Percentiles rank a stretch among this genome's conserved stretches.
Evolutionary conservation across 2,797 vertebrate species (phyloP).

Genomic region (Gymnopithys bicolor): DNA sequence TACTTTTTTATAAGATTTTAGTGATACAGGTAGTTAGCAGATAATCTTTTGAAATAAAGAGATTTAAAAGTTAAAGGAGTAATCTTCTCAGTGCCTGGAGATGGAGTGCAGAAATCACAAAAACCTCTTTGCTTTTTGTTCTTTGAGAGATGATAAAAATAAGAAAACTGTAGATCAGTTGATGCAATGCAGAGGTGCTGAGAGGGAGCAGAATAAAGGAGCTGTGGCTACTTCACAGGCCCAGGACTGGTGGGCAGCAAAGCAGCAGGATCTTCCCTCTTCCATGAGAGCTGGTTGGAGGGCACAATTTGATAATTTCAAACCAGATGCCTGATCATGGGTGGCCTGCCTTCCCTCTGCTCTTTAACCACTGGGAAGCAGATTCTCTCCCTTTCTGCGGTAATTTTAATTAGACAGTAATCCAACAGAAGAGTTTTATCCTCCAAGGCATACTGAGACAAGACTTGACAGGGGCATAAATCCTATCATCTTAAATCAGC

Average conservation of each 20-base stretch:
- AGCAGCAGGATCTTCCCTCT: background rate
- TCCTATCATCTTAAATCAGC: background rate
- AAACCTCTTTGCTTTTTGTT: background rate
- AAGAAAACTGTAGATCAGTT: background rate
- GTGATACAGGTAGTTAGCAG: background rate
- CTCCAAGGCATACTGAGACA: background rate
- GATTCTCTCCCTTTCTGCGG: background rate
- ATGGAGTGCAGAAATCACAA: background rate
- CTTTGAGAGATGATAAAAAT: background rate
- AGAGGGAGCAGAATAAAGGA: background rate
- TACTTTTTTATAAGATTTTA: slow-evolving; percentile 5
- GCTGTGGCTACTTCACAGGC: background rate
- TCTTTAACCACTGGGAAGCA: background rate
- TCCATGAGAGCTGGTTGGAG: background rate
- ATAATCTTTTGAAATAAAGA: slow-evolving; percentile 26
- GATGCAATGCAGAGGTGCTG: background rate
- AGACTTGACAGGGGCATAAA: background rate
- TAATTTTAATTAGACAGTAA: background rate
- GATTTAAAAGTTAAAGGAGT: slow-evolving; percentile 1
- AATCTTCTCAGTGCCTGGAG: background rate
- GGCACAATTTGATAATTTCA: background rate
- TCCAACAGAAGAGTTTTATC: background rate
- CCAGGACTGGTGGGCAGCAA: background rate
- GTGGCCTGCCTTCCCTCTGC: background rate
- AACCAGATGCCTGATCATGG: background rate